These are phyloP conservation scores for Sander lucioperca DNA, from an alignment of 2,113 vertebrate genomes.

Conservation along the genomic window DNA sequence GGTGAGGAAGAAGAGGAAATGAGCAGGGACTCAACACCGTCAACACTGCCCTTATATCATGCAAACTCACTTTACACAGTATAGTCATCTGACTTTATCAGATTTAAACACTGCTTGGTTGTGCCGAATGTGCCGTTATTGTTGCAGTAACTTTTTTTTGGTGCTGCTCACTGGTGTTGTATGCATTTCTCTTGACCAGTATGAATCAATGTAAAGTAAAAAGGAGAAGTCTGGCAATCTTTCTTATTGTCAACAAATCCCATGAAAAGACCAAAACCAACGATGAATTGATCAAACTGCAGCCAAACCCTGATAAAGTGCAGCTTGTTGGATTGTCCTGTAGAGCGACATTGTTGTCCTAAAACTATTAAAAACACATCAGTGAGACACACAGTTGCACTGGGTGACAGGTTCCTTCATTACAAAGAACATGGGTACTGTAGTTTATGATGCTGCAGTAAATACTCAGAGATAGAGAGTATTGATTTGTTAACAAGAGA, in stretches of 20 bases:
- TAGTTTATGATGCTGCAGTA: too few species aligned
- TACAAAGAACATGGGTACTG: too few species aligned
- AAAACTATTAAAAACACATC: not conserved
- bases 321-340: too few species aligned
- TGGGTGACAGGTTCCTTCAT: too few species aligned
- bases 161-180: not conserved
- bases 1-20: constrained; percentile 11
- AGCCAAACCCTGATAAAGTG: not conserved
- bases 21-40: not conserved
- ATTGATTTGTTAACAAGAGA: not conserved
- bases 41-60: not conserved
- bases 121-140: not conserved
- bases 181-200: not conserved
- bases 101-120: not conserved
- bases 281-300: not conserved
- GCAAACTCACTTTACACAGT: not conserved
- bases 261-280: not conserved
- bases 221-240: too few species aligned
- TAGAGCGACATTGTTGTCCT: not conserved
- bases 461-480: too few species aligned
- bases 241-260: not conserved
- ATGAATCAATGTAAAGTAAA: not conserved
- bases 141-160: not conserved
- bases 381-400: not conserved
- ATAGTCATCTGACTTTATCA: not conserved